Evolutionary conservation across 2,797 vertebrate genomes (phyloP), one percentile per base, ranked within the genome.

Genomic region (Betta splendens): DNA sequence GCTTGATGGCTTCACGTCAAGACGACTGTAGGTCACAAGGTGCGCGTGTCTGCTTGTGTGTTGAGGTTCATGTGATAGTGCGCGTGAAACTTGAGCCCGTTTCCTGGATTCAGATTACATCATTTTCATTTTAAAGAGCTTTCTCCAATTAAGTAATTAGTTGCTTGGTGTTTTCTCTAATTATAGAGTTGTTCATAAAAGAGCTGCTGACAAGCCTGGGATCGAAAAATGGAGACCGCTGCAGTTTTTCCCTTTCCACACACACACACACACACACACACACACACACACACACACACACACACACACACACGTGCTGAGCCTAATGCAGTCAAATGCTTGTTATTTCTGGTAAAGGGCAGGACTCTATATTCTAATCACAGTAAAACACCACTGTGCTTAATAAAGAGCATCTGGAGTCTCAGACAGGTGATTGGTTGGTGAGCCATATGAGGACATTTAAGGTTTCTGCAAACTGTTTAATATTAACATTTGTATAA

Each of bases 61-160:
- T 68, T 32, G 37, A 57, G 55, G 38, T 64, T 65, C 64, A 64
- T 29, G 64, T 64, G 35, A 75, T 73, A 52, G 70, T 62, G 50
- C 64, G 64, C 60, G 72, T 75, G 80, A 71, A 75, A 64, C 73
- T 69, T 72, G 70, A 69, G 69, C 53, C 49, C 7, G 28, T 83
- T 89, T 88, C 85, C 89, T 83, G 88, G 86, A 90, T 83, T 81
- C 78, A 38, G 81, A 89, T 92, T 75, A 91, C 91, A 91, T 92
- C 89, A 92, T 86, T 90, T 89, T 89, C 78, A 88, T 82, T 91
- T 91, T 90, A 89, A 90, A 88, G 90, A 72, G 86, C 78, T 65
- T 80, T 69, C 86, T 87, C 85, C 90, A 91, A 91, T 92, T 91
- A 92, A 91, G 88, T 91, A 91, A 92, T 93, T 90, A 92, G 90